Evolutionary conservation across 2,888 invertebrate species (phyloP).

Genomic region (Sacculina carcini): DNA sequence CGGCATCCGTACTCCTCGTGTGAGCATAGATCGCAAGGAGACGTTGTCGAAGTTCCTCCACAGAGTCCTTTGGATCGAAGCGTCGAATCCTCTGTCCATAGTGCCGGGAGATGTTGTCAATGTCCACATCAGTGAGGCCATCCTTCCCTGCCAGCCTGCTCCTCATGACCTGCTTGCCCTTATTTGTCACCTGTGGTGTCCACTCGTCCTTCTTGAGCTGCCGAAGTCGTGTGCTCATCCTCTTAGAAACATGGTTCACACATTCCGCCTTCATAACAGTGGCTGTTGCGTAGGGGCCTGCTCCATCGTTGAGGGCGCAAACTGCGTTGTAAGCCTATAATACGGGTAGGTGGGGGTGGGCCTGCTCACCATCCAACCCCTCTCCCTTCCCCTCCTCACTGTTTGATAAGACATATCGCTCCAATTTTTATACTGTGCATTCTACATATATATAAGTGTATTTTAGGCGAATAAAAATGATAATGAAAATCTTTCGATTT

Average conservation of each 20-base stretch:
- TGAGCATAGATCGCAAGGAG: background rate
- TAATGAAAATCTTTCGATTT: too few relatives aligned
- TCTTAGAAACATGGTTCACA: slow-evolving; percentile 13
- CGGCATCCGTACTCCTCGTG: background rate
- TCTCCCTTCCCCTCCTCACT: too few relatives aligned
- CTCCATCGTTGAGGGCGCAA: background rate
- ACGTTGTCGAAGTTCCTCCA: background rate
- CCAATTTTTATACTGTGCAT: too few relatives aligned
- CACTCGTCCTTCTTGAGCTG: slow-evolving; percentile 7
- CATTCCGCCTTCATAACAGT: slow-evolving; percentile 10
- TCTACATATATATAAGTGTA: too few relatives aligned
- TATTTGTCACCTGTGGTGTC: slow-evolving; percentile 4
- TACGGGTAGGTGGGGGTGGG: too few relatives aligned
- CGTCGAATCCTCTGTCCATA: background rate
- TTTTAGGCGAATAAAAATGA: too few relatives aligned
- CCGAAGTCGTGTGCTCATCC: slow-evolving; percentile 10
- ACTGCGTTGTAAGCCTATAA: background rate
- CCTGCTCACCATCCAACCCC: too few relatives aligned
- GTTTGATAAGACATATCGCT: too few relatives aligned
- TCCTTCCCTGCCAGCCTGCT: slow-evolving; percentile 7
- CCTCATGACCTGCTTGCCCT: background rate
- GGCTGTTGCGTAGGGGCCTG: slow-evolving; percentile 4
- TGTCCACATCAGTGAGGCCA: background rate
- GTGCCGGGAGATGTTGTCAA: background rate
- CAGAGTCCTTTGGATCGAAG: background rate